phyloP scores from a whole-genome alignment of 2,797 vertebrate genomes.

The Amniataba percoides region DNA sequence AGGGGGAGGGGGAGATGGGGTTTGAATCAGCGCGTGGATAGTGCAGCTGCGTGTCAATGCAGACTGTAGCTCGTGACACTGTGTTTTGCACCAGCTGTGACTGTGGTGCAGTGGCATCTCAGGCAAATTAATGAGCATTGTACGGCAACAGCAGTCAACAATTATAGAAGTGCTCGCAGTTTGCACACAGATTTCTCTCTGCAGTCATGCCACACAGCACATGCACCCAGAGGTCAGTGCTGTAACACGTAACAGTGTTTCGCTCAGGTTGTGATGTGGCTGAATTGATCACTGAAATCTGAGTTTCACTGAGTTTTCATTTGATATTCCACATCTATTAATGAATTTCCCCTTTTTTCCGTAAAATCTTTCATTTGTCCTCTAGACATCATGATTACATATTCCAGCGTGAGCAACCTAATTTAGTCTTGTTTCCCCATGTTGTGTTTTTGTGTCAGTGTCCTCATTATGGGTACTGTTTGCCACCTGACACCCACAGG shows the following conservation, averaged over 20 bases:
- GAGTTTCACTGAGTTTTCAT: not conserved
- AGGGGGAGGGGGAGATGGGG: not conserved
- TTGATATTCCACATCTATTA: not conserved
- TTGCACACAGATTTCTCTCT: conserved; percentile 29
- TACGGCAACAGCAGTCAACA: conserved; percentile 39
- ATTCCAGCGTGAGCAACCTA: not conserved
- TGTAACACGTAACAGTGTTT: conserved; percentile 20
- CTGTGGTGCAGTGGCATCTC: conserved; percentile 77
- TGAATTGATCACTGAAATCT: not conserved
- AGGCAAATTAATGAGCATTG: conserved; percentile 69
- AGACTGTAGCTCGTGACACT: conserved; percentile 76
- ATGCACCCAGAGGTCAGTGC: conserved; percentile 20
- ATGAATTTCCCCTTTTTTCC: not conserved
- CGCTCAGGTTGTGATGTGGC: not conserved
- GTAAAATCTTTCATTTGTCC: not conserved
- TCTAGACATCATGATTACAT: not conserved
- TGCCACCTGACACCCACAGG: conserved; percentile 58
- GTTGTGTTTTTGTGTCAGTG: conserved; percentile 26
- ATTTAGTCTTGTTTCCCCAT: conserved; percentile 22
- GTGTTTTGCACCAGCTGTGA: conserved; percentile 69
- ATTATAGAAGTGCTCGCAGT: conserved; percentile 44
- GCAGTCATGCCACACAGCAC: not conserved
- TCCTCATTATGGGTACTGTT: conserved; percentile 61
- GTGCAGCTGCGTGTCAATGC: conserved; percentile 67
- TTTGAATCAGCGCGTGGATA: conserved; percentile 43